phyloP scores from a whole-genome alignment of 2,888 invertebrate species.

The Choreutis nemorana region DNA sequence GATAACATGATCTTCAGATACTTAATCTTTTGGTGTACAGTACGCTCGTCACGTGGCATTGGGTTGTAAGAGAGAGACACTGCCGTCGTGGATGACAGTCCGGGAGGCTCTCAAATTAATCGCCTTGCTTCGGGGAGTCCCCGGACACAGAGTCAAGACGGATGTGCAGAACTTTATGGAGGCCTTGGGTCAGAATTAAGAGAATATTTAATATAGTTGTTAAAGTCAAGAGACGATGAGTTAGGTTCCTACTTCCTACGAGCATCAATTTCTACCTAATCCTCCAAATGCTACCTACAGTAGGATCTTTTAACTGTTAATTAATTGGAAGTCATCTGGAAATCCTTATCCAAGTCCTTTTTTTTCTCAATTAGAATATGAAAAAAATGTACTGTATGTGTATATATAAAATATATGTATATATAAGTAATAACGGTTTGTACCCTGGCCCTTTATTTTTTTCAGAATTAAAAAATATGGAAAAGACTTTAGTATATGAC shows the following conservation, averaged over 20 bases:
- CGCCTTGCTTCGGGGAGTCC: slow-evolving; percentile 39
- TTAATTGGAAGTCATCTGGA: no score
- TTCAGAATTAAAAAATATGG: background rate
- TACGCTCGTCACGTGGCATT: slow-evolving; percentile 31
- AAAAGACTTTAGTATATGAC: background rate
- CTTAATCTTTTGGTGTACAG: slow-evolving; percentile 22
- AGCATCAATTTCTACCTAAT: no score
- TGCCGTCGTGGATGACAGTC: slow-evolving; percentile 44
- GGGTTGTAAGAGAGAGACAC: slow-evolving; percentile 20
- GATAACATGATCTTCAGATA: no score
- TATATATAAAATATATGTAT: no score
- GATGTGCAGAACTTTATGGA: slow-evolving; percentile 30
- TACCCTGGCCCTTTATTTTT: background rate
- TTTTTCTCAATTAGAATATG: no score
- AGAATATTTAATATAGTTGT: no score
- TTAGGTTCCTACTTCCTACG: no score
- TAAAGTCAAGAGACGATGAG: no score
- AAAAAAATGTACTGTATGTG: no score
- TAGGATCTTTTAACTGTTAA: no score
- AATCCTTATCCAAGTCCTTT: no score
- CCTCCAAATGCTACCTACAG: no score
- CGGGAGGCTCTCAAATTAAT: slow-evolving; percentile 29
- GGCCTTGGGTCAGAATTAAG: slow-evolving; percentile 35
- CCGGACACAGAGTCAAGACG: slow-evolving; percentile 14
- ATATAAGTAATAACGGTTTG: background rate